Evolutionary conservation across 2,797 vertebrate genomes (phyloP).

Genomic region (Carapus acus): DNA sequence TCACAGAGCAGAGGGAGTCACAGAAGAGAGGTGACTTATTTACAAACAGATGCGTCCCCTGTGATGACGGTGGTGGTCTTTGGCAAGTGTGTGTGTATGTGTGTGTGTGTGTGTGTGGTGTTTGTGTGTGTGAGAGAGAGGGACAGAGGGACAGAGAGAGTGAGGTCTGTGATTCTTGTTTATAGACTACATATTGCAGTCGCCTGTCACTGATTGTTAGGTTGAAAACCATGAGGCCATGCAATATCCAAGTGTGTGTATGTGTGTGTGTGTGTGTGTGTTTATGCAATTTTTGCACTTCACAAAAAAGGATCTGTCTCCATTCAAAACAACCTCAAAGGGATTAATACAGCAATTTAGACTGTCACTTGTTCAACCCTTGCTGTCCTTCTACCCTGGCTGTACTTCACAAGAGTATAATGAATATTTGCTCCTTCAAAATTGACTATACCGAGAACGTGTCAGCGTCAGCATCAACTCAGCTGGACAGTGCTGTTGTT

Average conservation of each 20-base stretch:
- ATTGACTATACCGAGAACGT: too few species aligned
- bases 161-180: slow-evolving; percentile 5
- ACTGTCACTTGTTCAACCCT: neutral
- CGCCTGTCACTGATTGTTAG: slow-evolving; percentile 30
- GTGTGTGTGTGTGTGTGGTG: slow-evolving; percentile 8
- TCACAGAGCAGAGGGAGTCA: slow-evolving; percentile 22
- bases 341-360: slow-evolving; percentile 5
- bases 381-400: neutral
- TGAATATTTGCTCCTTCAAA: too few species aligned
- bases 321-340: slow-evolving; percentile 8
- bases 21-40: slow-evolving; percentile 46
- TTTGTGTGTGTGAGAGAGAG: slow-evolving; percentile 10
- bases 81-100: slow-evolving; percentile 22
- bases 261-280: slow-evolving; percentile 10
- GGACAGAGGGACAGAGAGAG: too few species aligned
- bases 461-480: too few species aligned
- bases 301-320: neutral
- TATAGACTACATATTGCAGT: slow-evolving; percentile 19
- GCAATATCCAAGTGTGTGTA: slow-evolving; percentile 32
- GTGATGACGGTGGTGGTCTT: slow-evolving; percentile 49
- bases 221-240: slow-evolving; percentile 40
- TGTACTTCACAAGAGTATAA: too few species aligned
- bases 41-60: slow-evolving; percentile 51
- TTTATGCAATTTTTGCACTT: neutral
- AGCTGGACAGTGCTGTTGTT: too few species aligned